Conservation (phyloP, 2,888 invertebrate genomes). For the Cylindroiulus punctatus region DNA sequence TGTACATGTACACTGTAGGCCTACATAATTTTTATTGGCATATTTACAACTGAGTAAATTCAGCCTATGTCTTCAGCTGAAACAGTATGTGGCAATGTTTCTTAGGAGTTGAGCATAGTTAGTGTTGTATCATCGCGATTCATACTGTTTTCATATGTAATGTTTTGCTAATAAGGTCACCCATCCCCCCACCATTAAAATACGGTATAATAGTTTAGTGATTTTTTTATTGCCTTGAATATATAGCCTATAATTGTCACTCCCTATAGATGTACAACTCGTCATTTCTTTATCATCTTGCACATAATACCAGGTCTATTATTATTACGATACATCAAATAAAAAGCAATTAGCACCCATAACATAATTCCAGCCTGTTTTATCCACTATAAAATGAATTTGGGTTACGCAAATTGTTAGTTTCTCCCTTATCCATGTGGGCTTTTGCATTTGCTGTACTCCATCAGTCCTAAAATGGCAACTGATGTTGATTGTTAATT, state of each 20-base stretch:
- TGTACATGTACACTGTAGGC: too few species aligned
- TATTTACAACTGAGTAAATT: too few species aligned
- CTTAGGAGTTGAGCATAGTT: too few species aligned
- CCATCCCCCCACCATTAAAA: too few species aligned
- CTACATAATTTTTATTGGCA: too few species aligned
- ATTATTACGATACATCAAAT: background rate
- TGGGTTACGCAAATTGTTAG: background rate
- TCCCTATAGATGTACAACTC: background rate
- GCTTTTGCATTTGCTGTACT: background rate
- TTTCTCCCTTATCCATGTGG: background rate
- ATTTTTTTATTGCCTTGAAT: too few species aligned
- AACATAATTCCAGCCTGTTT: slow-evolving; percentile 43
- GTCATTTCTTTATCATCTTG: background rate
- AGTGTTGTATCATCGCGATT: too few species aligned
- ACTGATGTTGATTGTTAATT: slow-evolving; percentile 14
- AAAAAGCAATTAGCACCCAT: background rate
- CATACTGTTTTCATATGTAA: too few species aligned
- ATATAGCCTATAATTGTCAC: background rate
- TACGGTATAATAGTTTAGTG: too few species aligned
- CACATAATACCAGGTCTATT: background rate
- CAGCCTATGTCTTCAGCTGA: too few species aligned
- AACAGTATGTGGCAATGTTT: too few species aligned
- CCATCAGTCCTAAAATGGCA: background rate
- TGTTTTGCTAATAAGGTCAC: too few species aligned
- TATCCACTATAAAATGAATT: background rate